phyloP scores from a whole-genome alignment of 2,888 invertebrate species.

The Luffia ferchaultella region DNA sequence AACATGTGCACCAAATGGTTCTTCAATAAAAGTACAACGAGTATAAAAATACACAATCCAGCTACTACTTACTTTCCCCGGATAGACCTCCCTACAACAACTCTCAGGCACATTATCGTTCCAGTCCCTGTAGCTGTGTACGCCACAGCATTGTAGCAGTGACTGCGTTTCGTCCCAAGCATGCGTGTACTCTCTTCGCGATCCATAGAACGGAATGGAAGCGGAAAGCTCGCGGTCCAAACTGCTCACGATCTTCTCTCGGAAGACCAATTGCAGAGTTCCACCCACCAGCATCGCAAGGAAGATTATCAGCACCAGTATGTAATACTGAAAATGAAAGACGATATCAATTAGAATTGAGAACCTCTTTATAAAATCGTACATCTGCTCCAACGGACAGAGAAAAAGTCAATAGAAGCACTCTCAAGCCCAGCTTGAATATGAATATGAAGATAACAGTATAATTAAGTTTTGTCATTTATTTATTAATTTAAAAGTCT shows the following conservation, averaged over 20 bases:
- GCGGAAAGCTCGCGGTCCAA: slow-evolving; percentile 82
- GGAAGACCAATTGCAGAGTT: slow-evolving; percentile 89
- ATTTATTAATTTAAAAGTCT: too few species aligned
- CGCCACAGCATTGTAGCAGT: slow-evolving; percentile 86
- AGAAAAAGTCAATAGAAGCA: too few species aligned
- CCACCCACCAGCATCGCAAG: slow-evolving; percentile 91
- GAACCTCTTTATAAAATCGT: too few species aligned
- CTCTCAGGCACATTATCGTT: slow-evolving; percentile 75
- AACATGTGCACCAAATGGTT: too few species aligned
- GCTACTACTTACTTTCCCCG: slow-evolving; percentile 50
- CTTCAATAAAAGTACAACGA: too few species aligned
- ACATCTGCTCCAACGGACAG: too few species aligned
- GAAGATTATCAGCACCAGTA: slow-evolving; percentile 87
- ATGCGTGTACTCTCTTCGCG: slow-evolving; percentile 72
- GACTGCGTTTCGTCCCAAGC: slow-evolving; percentile 92
- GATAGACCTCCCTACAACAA: slow-evolving; percentile 74
- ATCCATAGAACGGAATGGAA: slow-evolving; percentile 77
- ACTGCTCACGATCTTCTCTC: slow-evolving; percentile 80
- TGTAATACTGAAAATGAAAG: slow-evolving; percentile 78
- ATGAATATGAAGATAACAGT: too few species aligned
- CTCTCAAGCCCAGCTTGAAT: too few species aligned
- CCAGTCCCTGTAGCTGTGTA: slow-evolving; percentile 81
- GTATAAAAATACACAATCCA: too few species aligned
- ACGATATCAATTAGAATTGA: neutral
- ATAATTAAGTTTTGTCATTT: too few species aligned